Percentiles rank a stretch among this genome's conserved stretches.
These are phyloP conservation scores for Naja naja DNA, from an alignment of 2,113 vertebrate genomes.

Conservation along the genomic window DNA sequence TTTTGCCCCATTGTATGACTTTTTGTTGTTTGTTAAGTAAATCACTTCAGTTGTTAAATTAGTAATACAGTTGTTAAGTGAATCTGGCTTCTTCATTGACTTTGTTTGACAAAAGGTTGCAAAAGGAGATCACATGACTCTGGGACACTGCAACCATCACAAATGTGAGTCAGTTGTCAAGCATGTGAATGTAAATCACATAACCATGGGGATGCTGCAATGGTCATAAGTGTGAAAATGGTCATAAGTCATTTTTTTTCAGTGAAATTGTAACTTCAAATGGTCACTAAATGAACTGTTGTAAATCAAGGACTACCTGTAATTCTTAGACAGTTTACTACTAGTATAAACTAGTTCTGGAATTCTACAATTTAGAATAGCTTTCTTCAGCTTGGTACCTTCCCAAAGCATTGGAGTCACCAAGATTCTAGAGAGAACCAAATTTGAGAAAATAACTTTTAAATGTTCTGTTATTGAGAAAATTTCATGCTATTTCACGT, in stretches of 20 bases:
- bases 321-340: conserved; percentile 42
- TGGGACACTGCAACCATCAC: not conserved
- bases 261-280: not conserved
- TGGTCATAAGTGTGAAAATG: not conserved
- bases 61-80: not conserved
- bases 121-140: not conserved
- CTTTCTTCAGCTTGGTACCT: not conserved
- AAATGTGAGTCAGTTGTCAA: not conserved
- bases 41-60: too few relatives aligned
- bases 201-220: not conserved
- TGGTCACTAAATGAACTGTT: not conserved
- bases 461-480: not conserved
- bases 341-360: conserved; percentile 46
- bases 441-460: not conserved
- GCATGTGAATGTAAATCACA: not conserved
- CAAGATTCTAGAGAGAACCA: not conserved
- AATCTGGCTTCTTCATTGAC: not conserved
- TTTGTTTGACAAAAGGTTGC: not conserved
- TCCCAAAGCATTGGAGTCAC: not conserved
- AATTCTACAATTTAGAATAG: conserved; percentile 20
- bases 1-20: not conserved
- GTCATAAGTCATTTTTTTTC: not conserved
- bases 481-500: not conserved
- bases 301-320: not conserved
- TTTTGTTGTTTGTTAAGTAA: not conserved